Evolutionary conservation across 2,888 invertebrate species (phyloP).

Genomic region (Brachypalpus laphriformis): DNA sequence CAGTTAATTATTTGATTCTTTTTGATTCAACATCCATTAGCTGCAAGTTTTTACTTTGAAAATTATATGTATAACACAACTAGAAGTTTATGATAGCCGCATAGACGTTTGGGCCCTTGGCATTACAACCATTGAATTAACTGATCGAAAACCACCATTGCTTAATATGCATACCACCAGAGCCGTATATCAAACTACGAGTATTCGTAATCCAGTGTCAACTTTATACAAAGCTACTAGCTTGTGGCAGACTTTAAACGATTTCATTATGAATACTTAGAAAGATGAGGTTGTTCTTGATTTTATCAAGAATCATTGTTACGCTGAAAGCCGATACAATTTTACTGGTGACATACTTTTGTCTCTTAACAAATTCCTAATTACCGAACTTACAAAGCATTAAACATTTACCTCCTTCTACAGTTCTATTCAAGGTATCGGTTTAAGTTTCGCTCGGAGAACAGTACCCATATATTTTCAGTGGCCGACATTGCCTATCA

Average conservation of each 20-base stretch:
- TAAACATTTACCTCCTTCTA: slow-evolving; percentile 76
- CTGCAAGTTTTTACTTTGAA: too few relatives aligned
- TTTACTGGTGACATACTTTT: slow-evolving; percentile 92
- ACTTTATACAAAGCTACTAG: slow-evolving; percentile 89
- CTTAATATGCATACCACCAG: slow-evolving; percentile 95
- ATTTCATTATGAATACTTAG: slow-evolving; percentile 94
- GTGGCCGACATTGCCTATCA: slow-evolving; percentile 95
- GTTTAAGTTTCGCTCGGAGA: slow-evolving; percentile 93
- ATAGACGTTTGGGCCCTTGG: slow-evolving; percentile 96
- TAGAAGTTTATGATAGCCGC: slow-evolving; percentile 89
- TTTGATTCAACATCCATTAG: too few relatives aligned
- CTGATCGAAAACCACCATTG: slow-evolving; percentile 93
- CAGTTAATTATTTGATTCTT: too few relatives aligned
- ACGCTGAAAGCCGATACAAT: slow-evolving; percentile 88
- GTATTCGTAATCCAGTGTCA: slow-evolving; percentile 96
- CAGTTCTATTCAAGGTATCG: slow-evolving; percentile 92
- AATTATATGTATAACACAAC: slow-evolving; percentile 81
- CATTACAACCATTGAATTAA: slow-evolving; percentile 95
- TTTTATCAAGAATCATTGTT: slow-evolving; percentile 88
- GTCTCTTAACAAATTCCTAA: slow-evolving; percentile 90
- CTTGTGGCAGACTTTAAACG: slow-evolving; percentile 93
- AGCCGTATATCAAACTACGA: slow-evolving; percentile 95
- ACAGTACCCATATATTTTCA: slow-evolving; percentile 94
- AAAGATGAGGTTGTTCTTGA: slow-evolving; percentile 89
- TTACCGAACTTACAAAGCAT: too few relatives aligned